Evolutionary conservation across 2,113 vertebrate genomes (phyloP).

Genomic region (Mystacornis crossleyi): DNA sequence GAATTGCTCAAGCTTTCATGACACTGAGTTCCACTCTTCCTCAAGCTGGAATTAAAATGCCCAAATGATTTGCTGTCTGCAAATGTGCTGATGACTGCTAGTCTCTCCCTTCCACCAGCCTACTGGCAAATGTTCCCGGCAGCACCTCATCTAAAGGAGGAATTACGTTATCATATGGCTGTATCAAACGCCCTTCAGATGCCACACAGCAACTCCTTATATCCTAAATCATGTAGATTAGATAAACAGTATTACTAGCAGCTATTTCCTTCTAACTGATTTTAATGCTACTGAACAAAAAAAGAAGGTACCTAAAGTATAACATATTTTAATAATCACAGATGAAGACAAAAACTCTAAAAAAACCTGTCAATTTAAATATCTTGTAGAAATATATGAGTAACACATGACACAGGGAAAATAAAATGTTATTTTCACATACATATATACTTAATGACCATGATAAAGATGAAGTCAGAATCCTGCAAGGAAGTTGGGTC

Average conservation of each 20-base stretch:
- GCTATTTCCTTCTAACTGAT: not conserved
- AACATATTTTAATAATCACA: not conserved
- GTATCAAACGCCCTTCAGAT: not conserved
- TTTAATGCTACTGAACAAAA: not conserved
- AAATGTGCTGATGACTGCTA: not conserved
- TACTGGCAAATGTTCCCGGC: not conserved
- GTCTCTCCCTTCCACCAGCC: not conserved
- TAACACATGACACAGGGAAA: not conserved
- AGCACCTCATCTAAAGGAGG: not conserved
- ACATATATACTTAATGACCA: not conserved
- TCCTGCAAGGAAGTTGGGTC: not conserved
- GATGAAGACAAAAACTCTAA: not conserved
- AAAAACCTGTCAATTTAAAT: not conserved
- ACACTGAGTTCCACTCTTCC: not conserved
- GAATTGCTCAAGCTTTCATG: not conserved
- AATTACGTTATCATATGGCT: not conserved
- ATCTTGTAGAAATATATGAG: not conserved
- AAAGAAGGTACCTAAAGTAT: not conserved
- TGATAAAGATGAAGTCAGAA: not conserved
- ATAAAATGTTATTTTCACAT: not conserved
- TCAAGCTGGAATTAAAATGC: not conserved
- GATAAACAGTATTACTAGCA: not conserved
- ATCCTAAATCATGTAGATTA: not conserved
- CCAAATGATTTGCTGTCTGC: not conserved
- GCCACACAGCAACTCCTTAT: not conserved